phyloP scores from a whole-genome alignment of 2,888 invertebrate species.

The Hypolimnas misippus region DNA sequence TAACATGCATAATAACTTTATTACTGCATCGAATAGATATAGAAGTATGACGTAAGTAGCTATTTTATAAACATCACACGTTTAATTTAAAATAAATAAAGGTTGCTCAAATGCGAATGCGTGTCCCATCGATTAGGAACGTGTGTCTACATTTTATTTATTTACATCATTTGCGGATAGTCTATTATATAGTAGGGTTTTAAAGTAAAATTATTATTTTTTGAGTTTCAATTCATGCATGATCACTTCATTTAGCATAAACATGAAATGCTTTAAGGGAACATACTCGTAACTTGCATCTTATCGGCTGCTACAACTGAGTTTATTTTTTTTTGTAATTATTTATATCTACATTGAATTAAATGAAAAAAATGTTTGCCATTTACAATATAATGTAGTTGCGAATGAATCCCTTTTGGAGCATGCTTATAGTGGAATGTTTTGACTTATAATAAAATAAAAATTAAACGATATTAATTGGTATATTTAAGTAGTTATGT shows the following conservation, averaged over 20 bases:
- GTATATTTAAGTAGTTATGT: not conserved
- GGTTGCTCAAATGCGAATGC: slow-evolving; percentile 18
- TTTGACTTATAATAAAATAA: slow-evolving; percentile 6
- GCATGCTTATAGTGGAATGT: slow-evolving; percentile 19
- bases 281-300: slow-evolving; percentile 18
- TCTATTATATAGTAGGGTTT: slow-evolving; percentile 10
- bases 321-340: not conserved
- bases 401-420: slow-evolving; percentile 15
- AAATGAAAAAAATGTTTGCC: not conserved
- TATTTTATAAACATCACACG: not conserved
- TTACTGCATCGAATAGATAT: slow-evolving; percentile 16
- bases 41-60: slow-evolving; percentile 25
- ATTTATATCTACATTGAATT: not conserved
- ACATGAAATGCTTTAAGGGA: slow-evolving; percentile 15
- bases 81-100: slow-evolving; percentile 14
- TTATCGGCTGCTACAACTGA: slow-evolving; percentile 2
- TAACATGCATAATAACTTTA: slow-evolving; percentile 11
- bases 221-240: slow-evolving; percentile 47
- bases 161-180: slow-evolving; percentile 13
- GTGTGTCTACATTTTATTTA: slow-evolving; percentile 12
- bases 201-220: slow-evolving; percentile 14
- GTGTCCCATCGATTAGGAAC: slow-evolving; percentile 15
- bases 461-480: slow-evolving; percentile 4
- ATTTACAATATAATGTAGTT: not conserved
- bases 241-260: slow-evolving; percentile 47